Evolutionary conservation across 2,797 vertebrate species (phyloP), one percentile per base, ranked within the genome.

Genomic region (Peromyscus aztecus): DNA sequence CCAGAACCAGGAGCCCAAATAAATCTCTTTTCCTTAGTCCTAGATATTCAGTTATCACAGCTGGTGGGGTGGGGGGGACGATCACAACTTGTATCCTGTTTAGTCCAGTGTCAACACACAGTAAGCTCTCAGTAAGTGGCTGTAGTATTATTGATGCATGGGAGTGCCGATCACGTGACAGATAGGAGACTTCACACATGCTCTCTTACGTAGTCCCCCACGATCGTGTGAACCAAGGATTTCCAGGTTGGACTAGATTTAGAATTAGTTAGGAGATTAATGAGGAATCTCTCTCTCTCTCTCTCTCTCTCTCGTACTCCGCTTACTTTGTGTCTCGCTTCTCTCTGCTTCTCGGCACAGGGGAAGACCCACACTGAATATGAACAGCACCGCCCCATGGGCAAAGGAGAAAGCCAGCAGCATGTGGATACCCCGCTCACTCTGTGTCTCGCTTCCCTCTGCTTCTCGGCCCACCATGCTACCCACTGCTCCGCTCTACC

Each of bases 181-280:
- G 59, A 2, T 71, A 31, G 87, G 71, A 90, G 63, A n/a, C 69
- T 81, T 97, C 49, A 81, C 34, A n/a, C 61, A 46, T 23, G 9
- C 31, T 85, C n/a, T 75, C 43, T 95, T 40, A 86, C 49, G 93
- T 89, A 85, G 81, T 91, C 55, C 65, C 94, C 91, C 40, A 81
- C 40, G 46, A 31, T 76, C 52, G 27, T 14, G 24, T 77, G 37
- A 94, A 75, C 14, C 57, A 94, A 94, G 19, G 43, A 46, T 40
- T 82, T 61, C 23, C 16, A 46, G 37, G 9, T 83, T 63, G 10
- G 59, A 83, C 37, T 63, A 83, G 59, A 43, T 43, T 63, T 83
- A 83, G 59, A 43, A 63, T 83, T 40, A 63, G 17, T 78, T 78
- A 78, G 57, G 80, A 59, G 13, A 63, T 83, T 83, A 83, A 46